Conservation (phyloP, 2,888 invertebrate genomes). For the Tenthredo livida region DNA sequence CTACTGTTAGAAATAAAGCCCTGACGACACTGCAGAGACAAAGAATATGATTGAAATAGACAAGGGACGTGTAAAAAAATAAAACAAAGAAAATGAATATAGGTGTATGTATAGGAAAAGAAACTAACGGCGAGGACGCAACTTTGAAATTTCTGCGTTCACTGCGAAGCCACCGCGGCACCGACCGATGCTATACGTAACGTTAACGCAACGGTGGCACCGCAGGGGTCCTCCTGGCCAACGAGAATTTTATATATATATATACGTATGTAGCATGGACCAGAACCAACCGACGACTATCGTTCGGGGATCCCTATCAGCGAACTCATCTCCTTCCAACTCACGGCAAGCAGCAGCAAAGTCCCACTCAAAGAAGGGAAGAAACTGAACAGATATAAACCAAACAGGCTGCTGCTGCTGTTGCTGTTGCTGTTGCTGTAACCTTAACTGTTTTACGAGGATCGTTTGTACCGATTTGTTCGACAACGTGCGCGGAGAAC, state of each 20-base stretch:
- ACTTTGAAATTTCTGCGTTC: slow-evolving; percentile 65
- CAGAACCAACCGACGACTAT: slow-evolving; percentile 66
- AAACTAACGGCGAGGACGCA: background rate
- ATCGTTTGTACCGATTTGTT: slow-evolving; percentile 78
- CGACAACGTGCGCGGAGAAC: slow-evolving; percentile 64
- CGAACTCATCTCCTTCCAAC: slow-evolving; percentile 57
- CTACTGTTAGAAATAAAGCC: background rate
- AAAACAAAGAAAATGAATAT: slow-evolving; percentile 17
- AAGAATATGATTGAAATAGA: slow-evolving; percentile 29
- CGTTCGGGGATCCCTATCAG: slow-evolving; percentile 57
- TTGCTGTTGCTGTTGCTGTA: background rate
- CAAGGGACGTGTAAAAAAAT: slow-evolving; percentile 11
- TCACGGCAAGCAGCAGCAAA: slow-evolving; percentile 58
- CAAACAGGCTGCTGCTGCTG: slow-evolving; percentile 54
- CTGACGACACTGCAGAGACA: background rate
- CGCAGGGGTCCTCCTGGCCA: slow-evolving; percentile 67
- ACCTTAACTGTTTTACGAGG: slow-evolving; percentile 76
- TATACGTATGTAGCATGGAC: slow-evolving; percentile 53
- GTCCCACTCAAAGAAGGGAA: slow-evolving; percentile 54
- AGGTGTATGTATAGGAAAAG: too few species aligned
- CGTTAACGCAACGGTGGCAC: slow-evolving; percentile 61
- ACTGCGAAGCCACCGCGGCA: slow-evolving; percentile 53
- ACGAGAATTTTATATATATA: slow-evolving; percentile 2
- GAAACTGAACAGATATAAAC: slow-evolving; percentile 59
- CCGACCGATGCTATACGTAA: slow-evolving; percentile 12